Base-by-base conservation (phyloP, 2,113 vertebrate species). In the Mesoclemmys tuberculata region DNA sequence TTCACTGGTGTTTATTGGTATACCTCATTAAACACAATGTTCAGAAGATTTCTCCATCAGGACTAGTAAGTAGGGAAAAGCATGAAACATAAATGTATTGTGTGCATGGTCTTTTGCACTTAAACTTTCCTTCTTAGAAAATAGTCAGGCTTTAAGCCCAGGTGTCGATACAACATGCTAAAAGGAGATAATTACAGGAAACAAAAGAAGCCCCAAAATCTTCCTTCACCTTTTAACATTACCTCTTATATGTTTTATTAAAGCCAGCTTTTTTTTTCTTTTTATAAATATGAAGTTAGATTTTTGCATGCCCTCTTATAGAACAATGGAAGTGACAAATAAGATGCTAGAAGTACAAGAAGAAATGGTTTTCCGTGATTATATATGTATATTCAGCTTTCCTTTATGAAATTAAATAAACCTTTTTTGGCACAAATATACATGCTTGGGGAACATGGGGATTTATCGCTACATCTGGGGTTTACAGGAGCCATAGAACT, bases 401-500 rank as follows among this genome's bases (percentile, higher is more conserved):
- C 31, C 14, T 52, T 85, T 48, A 29, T 55, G 84, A 88, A 89
- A 88, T 90, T 61, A 85, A 78, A 83, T 58, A 82, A 86, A 79
- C 14, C 41, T 93, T 87, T 84, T 52, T 46, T 4, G 2, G 41
- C 22, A 95, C 93, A 94, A 80, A 0, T 14, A 22, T 48, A 31
- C 19, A 54, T 68, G 64, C 77, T 10, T 93, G 87, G 84, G 84
- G 95, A 97, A 89, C 21, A 68, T 1, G 12, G 46, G 22, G 29
- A 94, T 91, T 94, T 94, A 95, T 56, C 95, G 78, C 44, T 56
- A 94, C 82, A 92, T 55, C 58, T 84, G 80, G 81, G 94, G 94
- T 96, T 97, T 95, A 95, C 97, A 92, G 98, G 97, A 98, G 96
- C 95, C 95, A 96, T 41, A 89, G 97, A 97, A 96, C 95, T 88